phyloP scores from a whole-genome alignment of 1,140 invertebrate species.

The Bombyx mandarina region DNA sequence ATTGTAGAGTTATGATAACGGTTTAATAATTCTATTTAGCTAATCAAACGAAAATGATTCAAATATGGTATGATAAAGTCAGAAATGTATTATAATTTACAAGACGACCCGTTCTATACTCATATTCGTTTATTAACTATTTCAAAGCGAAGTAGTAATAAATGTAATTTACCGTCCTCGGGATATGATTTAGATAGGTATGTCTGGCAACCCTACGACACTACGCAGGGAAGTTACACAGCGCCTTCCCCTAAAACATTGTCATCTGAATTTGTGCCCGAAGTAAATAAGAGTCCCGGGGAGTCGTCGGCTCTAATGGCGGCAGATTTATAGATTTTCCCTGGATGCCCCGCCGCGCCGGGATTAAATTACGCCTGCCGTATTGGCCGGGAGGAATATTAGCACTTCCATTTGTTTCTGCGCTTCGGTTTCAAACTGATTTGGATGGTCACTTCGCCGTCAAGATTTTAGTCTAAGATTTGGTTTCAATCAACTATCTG shows the following conservation, averaged over 20 bases:
- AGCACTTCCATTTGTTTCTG: constrained; percentile 61
- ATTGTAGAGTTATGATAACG: no score
- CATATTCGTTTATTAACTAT: not conserved
- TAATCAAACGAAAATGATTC: no score
- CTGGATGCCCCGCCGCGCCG: constrained; percentile 51
- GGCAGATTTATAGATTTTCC: constrained; percentile 71
- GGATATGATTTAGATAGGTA: constrained; percentile 2
- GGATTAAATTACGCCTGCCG: constrained; percentile 63
- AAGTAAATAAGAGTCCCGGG: constrained; percentile 69
- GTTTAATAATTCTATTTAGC: no score
- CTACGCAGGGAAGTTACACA: constrained; percentile 52
- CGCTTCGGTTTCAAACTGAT: constrained; percentile 40
- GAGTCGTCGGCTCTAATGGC: constrained; percentile 61
- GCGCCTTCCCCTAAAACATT: constrained; percentile 69
- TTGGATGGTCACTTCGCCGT: constrained; percentile 29
- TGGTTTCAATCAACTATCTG: no score
- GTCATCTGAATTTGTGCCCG: constrained; percentile 69
- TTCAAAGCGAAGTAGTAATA: not conserved
- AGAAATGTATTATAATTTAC: no score
- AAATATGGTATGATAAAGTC: no score
- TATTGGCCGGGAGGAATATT: constrained; percentile 63
- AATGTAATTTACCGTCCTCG: not conserved
- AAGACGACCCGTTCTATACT: no score
- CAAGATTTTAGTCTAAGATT: constrained; percentile 1
- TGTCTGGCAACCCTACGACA: constrained; percentile 36